A percentile compares a stretch with the other conserved stretches of the same genome.
Evolutionary conservation across 2,888 invertebrate genomes (phyloP).

Genomic region (Argyresthia albistria): DNA sequence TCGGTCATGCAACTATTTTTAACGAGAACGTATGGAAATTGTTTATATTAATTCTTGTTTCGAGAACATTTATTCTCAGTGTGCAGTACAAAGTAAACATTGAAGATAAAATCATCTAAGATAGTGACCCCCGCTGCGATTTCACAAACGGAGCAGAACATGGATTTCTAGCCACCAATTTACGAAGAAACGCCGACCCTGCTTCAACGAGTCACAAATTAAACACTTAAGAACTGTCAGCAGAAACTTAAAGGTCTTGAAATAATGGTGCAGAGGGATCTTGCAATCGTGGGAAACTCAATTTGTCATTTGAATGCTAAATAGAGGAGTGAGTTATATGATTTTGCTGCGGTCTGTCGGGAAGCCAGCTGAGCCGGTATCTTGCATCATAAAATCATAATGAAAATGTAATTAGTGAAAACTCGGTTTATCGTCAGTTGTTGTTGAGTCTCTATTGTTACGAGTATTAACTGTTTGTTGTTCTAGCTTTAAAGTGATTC

Average conservation of each 20-base stretch:
- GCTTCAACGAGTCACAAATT: background rate
- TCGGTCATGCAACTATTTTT: background rate
- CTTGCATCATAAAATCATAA: too few relatives aligned
- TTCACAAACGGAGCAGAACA: background rate
- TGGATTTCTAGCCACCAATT: background rate
- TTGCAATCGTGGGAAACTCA: constrained; percentile 2
- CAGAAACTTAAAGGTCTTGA: background rate
- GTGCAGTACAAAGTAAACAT: background rate
- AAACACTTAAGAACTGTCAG: background rate
- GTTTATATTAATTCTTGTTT: constrained; percentile 2
- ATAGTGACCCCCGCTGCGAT: background rate
- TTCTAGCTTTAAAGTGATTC: background rate
- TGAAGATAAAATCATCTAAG: background rate
- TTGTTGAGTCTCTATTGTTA: background rate
- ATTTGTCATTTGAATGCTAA: constrained; percentile 2
- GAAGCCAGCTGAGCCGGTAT: too few relatives aligned
- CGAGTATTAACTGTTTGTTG: background rate
- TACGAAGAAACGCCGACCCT: background rate
- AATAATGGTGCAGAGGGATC: background rate
- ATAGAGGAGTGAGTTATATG: background rate
- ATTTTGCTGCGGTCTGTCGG: too few relatives aligned
- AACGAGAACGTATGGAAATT: background rate
- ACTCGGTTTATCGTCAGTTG: too few relatives aligned
- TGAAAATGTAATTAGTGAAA: too few relatives aligned
- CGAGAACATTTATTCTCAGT: background rate